Base-by-base conservation (phyloP, 2,888 invertebrate genomes). In the Leptopilina myrica region DNA sequence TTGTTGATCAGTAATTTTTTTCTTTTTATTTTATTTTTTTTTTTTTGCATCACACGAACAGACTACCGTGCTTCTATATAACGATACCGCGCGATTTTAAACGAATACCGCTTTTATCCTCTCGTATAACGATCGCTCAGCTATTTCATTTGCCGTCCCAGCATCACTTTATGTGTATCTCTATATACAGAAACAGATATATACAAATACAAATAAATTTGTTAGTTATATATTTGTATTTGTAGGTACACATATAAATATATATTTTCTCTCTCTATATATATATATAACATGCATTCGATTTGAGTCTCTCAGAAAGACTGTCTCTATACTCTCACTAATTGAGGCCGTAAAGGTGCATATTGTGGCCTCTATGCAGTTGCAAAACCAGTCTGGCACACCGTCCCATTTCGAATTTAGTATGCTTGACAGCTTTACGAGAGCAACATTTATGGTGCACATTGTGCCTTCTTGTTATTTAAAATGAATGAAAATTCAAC, bases 341-440 rank as follows among this genome's bases (percentile, higher is more conserved):
- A 53, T 69, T 53, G 69, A 69, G 53, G 26, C 53, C 49, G 49
- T 49, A 69, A 69, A 67, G 64, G 67, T 53, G 46, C 67, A 67
- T 20, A 62, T 6, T 11, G 49, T 49, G 49, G 49, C 49, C 49
- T 20, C 20, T 62, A 49, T 67, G 67, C 26, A 49, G 15, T 49
- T 67, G 49, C 26, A 69, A 53, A 69, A 49, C 53, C 53, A 69
- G 62, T 62, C 67, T 67, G 67, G 20, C 67, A 49, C 67, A 49
- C 67, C 20, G 20, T 49, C 49, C 67, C 53, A 69, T 53, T 69
- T 69, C 14, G 53, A 26, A 53, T 53, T 69, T 69, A 69, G 69
- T 69, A 69, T 69, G 49, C 69, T 14, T 33, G 69, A 69, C 53
- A 69, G 33, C 14, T 69, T 69, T 69, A 69, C 69, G 69, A 69